Evolutionary conservation across 2,797 vertebrate species (phyloP).

Genomic region (Sebastes taczanowskii): DNA sequence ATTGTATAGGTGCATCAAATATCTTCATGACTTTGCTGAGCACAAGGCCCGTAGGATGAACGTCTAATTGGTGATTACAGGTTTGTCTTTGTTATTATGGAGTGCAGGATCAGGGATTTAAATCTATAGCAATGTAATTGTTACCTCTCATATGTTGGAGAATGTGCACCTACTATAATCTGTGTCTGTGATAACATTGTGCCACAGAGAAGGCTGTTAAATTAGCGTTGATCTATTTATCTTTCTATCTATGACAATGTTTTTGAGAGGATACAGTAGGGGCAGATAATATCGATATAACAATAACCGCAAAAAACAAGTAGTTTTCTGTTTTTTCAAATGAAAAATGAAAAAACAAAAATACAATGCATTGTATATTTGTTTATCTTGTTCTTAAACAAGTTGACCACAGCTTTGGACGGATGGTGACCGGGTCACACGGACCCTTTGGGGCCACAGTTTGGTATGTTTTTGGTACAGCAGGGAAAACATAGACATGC

Average conservation of each 20-base stretch:
- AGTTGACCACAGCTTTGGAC: neutral
- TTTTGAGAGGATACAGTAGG: too few species aligned
- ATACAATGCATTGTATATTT: neutral
- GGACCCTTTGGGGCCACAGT: neutral
- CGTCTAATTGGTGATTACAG: too few species aligned
- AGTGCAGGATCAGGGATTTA: too few species aligned
- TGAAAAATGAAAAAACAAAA: accelerated
- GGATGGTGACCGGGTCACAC: neutral
- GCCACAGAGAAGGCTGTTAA: neutral
- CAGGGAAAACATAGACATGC: neutral
- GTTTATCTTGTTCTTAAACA: neutral
- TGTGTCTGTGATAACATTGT: too few species aligned
- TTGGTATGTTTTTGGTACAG: neutral
- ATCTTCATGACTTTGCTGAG: too few species aligned
- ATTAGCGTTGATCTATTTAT: neutral
- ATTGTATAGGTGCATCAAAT: too few species aligned
- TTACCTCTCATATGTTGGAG: neutral
- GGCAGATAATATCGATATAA: too few species aligned
- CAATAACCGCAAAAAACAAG: neutral
- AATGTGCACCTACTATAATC: too few species aligned
- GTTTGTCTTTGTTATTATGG: too few species aligned
- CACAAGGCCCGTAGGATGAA: too few species aligned
- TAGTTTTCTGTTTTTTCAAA: accelerated
- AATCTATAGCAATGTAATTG: neutral
- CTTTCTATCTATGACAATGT: neutral